Base-by-base conservation (phyloP, 2,113 vertebrate genomes). In the Columba livia region DNA sequence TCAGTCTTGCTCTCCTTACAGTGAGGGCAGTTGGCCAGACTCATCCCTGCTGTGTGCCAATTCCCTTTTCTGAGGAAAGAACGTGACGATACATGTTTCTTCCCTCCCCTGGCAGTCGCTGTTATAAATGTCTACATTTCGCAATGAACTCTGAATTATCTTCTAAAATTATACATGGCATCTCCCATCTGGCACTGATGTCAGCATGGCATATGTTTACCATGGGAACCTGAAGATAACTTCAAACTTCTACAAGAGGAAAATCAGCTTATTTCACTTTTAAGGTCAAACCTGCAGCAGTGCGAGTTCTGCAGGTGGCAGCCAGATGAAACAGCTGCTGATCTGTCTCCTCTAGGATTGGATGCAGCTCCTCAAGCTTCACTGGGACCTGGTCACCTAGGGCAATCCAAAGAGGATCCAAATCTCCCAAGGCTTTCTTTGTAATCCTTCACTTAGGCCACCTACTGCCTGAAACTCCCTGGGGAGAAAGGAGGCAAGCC, bases 131-230 rank as follows among this genome's bases (percentile, higher is more conserved):
- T 19, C 72, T 79, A 24, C 6, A 5, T 92, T 93, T 93, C 4
- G 1, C 88, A 96, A 91, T 48, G 75, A 74, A 44, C 53, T 87
- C 75, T 93, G 79, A 95, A 87, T 94, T 96, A 91, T 94, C 80
- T 93, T 89, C 95, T 90, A 84, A 89, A 95, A 91, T 96, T 92
- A 88, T 74, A 62, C 72, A 58, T 6, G 66, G 75, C 70, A 96
- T 67, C 85, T 93, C 82, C 88, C 79, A 66, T 69, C 66, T 95
- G 92, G 73, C 58, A 92, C 64, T 79, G 74, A 61, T 87, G 75
- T 69, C 78, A 89, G 84, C 6, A 1, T 34, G 65, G 53, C 77
- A 82, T 89, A 56, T 70, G 58, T 89, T 94, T 94, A 80, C 84
- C 69, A 75, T 1, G 0, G 60, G 64, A 95, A 75, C 92, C 83